These are phyloP conservation scores for Peromyscus leucopus DNA, from an alignment of 2,113 vertebrate genomes.

Conservation along the genomic window DNA sequence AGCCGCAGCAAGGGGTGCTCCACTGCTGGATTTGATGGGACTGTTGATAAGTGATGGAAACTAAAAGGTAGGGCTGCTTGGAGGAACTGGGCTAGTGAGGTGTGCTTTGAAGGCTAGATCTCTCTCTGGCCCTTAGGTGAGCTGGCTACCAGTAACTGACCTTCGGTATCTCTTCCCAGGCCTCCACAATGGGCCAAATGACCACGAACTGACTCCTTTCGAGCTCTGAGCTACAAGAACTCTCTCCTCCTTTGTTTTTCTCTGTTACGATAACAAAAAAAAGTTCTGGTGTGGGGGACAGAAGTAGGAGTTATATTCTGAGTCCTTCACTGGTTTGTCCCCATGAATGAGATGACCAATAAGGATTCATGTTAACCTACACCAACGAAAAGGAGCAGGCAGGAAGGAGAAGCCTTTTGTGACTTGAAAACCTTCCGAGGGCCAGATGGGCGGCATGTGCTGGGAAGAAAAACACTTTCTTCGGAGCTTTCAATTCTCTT, in stretches of 20 bases:
- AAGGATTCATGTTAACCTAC: background rate
- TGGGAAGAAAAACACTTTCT: background rate
- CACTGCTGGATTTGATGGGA: background rate
- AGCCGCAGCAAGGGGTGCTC: background rate
- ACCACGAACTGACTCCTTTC: background rate
- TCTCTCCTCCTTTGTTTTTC: background rate
- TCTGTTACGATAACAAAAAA: background rate
- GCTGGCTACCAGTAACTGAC: background rate
- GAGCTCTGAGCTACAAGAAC: background rate
- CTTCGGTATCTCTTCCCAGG: background rate
- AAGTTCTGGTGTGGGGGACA: background rate
- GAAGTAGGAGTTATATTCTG: background rate
- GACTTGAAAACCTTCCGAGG: background rate
- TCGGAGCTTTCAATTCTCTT: background rate
- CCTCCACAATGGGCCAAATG: background rate
- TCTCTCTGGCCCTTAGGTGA: background rate
- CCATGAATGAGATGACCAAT: background rate
- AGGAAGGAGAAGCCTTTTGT: background rate
- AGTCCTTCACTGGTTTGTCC: background rate
- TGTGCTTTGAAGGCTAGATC: background rate
- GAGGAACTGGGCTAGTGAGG: background rate
- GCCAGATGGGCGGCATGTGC: background rate
- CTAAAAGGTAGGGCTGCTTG: too few relatives aligned
- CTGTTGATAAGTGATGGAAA: background rate
- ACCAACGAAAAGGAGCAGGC: background rate